Percentiles rank a stretch among this genome's conserved stretches.
These are phyloP conservation scores for Fopius arisanus DNA, from an alignment of 1,140 invertebrate genomes.

Conservation along the genomic window DNA sequence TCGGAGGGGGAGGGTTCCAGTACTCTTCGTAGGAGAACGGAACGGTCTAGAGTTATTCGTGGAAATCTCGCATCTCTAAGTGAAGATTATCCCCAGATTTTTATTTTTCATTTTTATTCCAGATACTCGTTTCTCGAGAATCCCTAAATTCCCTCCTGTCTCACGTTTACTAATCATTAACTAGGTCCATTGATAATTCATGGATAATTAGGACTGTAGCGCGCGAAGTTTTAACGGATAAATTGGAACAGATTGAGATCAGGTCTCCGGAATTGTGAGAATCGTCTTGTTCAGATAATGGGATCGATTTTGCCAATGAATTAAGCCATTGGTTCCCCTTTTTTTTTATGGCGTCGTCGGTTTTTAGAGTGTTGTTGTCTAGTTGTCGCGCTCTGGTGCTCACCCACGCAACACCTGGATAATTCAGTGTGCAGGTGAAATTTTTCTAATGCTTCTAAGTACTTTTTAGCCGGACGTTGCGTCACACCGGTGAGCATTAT, in stretches of 20 bases:
- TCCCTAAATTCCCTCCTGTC: too few species aligned
- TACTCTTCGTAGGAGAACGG: constrained; percentile 18
- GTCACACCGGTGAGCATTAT: constrained; percentile 18
- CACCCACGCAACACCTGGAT: constrained; percentile 19
- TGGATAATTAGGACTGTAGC: too few species aligned
- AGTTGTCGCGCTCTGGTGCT: not conserved
- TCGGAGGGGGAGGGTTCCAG: constrained; percentile 17
- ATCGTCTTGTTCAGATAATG: too few species aligned
- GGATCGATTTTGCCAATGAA: not conserved
- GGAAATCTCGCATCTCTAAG: constrained; percentile 25
- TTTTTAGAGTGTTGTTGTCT: not conserved
- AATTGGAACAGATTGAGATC: too few species aligned
- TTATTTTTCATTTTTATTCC: constrained; percentile 14
- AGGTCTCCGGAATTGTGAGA: too few species aligned
- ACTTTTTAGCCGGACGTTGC: constrained; percentile 2
- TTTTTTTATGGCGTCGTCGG: not conserved
- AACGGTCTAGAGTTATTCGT: constrained; percentile 16
- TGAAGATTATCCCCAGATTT: not conserved
- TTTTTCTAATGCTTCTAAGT: constrained; percentile 9
- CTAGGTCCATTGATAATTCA: too few species aligned
- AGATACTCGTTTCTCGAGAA: not conserved
- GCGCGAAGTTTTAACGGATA: too few species aligned
- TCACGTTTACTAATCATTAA: too few species aligned
- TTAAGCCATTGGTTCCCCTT: not conserved
- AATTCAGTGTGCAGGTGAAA: constrained; percentile 26